These are phyloP conservation scores for Spinus pinus DNA, from an alignment of 2,797 vertebrate genomes.

Conservation along the genomic window DNA sequence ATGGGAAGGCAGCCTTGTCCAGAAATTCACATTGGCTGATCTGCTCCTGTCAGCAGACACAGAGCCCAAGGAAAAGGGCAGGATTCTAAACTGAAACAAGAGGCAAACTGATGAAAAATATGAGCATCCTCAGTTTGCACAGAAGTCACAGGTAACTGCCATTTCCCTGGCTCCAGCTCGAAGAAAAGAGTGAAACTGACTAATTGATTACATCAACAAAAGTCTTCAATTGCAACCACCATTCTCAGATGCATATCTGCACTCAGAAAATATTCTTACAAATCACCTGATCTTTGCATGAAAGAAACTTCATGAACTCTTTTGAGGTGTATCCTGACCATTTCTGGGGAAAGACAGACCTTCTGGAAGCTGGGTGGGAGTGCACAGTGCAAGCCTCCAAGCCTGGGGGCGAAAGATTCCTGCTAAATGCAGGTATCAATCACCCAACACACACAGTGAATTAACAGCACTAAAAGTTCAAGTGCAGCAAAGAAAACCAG, in stretches of 20 bases:
- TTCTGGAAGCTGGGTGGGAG: background rate
- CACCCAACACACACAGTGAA: background rate
- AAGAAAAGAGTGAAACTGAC: background rate
- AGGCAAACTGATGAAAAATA: background rate
- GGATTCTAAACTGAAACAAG: background rate
- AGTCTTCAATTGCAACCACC: background rate
- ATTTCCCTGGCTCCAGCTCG: background rate
- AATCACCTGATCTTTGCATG: background rate
- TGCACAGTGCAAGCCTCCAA: background rate
- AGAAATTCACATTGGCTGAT: background rate
- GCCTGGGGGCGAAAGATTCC: background rate
- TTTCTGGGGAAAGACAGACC: background rate
- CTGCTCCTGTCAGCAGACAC: background rate
- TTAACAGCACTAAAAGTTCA: background rate
- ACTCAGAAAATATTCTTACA: background rate
- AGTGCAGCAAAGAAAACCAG: background rate
- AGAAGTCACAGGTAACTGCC: background rate
- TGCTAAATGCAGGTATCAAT: background rate
- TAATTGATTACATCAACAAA: background rate
- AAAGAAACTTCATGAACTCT: background rate
- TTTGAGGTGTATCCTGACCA: background rate
- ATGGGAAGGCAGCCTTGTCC: background rate
- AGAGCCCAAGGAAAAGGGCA: background rate
- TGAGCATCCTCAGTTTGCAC: background rate
- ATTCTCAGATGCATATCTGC: background rate